These are phyloP conservation scores for Globodera ellingtonae DNA, from an alignment of 1,140 invertebrate genomes.

Conservation along the genomic window DNA sequence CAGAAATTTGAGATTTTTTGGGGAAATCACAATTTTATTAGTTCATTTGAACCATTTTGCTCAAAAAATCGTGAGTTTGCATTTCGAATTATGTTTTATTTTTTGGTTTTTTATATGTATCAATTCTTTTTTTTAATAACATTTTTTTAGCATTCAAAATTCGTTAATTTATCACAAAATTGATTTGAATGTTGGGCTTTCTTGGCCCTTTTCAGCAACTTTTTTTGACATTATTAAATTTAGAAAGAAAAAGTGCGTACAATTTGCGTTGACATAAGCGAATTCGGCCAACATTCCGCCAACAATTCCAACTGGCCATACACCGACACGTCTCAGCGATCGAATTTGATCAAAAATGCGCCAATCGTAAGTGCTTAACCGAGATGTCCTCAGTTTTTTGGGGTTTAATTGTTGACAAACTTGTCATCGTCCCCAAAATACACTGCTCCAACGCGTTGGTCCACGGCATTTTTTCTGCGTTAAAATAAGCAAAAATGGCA, in stretches of 20 bases:
- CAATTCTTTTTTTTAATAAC: no score
- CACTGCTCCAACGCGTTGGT: conserved; percentile 74
- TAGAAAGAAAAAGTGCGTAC: conserved; percentile 23
- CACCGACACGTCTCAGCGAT: conserved; percentile 49
- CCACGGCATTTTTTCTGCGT: conserved; percentile 47
- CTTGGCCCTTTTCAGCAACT: no score
- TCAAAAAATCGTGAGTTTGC: no score
- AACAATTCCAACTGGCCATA: conserved; percentile 65
- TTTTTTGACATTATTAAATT: no score
- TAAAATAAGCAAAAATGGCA: conserved; percentile 49
- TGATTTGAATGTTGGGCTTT: no score
- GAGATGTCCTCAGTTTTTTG: neutral
- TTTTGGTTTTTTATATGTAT: no score
- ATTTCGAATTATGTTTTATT: no score
- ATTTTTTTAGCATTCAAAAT: no score
- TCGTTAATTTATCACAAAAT: no score
- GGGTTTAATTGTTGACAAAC: neutral
- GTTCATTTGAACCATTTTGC: neutral
- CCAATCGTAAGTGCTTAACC: conserved; percentile 75
- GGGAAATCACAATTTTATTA: no score
- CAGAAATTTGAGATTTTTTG: neutral
- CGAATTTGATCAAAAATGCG: conserved; percentile 80
- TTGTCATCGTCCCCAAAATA: conserved; percentile 99
- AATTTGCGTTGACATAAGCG: conserved; percentile 47
- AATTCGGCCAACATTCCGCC: conserved; percentile 60